Evolutionary conservation across 2,113 vertebrate species (phyloP).

Genomic region (Rattus rattus): DNA sequence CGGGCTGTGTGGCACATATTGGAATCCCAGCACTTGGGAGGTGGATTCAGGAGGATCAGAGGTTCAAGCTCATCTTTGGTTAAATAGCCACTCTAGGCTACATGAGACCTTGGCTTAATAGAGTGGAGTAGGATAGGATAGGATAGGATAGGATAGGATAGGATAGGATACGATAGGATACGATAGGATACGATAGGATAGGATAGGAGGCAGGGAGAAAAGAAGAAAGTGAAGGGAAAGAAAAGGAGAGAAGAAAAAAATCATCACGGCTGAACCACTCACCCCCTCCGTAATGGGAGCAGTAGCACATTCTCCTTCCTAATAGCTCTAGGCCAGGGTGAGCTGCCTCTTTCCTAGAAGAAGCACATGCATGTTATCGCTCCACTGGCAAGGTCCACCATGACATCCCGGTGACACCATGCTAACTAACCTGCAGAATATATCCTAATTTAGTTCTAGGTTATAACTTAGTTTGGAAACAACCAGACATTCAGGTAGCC

Average conservation of each 20-base stretch:
- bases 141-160: too few species aligned
- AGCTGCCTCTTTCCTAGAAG: background rate
- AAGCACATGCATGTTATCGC: fast-evolving
- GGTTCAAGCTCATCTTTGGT: background rate
- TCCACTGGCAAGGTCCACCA: background rate
- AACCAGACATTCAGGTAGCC: background rate
- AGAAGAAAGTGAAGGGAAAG: background rate
- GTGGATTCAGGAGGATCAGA: background rate
- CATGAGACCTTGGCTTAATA: background rate
- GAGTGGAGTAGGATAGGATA: too few species aligned
- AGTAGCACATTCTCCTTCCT: fast-evolving
- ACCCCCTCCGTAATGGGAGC: background rate
- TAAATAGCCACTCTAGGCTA: background rate
- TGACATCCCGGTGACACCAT: background rate
- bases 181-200: too few species aligned
- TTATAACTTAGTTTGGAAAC: background rate
- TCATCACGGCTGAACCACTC: background rate
- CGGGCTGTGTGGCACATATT: background rate
- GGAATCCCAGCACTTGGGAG: background rate
- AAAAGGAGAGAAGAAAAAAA: background rate
- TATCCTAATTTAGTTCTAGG: background rate
- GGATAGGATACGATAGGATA: too few species aligned
- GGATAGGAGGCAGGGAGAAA: background rate
- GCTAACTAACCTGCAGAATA: background rate
- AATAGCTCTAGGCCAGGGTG: too few species aligned